Evolutionary conservation across 92 coral and sea anemone species (phyloP), one percentile per base, ranked within the genome.

Genomic region (Epizoanthus stellaris): DNA sequence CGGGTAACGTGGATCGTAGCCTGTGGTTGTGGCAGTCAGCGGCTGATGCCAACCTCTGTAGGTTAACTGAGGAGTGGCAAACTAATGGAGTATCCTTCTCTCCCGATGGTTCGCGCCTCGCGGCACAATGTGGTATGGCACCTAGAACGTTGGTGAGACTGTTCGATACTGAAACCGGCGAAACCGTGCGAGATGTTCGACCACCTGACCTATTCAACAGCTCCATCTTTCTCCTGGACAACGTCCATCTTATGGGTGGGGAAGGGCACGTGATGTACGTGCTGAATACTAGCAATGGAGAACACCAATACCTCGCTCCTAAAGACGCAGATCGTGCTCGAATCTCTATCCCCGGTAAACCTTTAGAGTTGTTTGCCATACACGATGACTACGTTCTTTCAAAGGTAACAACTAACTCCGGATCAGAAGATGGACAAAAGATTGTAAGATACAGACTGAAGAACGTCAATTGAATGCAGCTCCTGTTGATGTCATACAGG

Each of bases 241-340:
- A 63, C 1, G 3, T 0, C 68, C 1, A 15, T 62, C 67, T 62
- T 62, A 19, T 62, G 25, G 67, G 67, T 5, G 67, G 67, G 7
- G 67, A 62, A 62, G 67, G 25, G 13, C 11, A 10, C 9, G 20
- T 62, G 67, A 4, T 62, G 67, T 62, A 62, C 67, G 67, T 62
- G 6, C 34, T 62, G 67, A 62, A 62, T 25, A 19, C 30, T 62
- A 62, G 34, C 67, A 62, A 20, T 10, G 67, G 67, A 6, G 34
- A 62, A 62, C 67, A 62, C 67, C 67, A 62, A 25, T 62, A 62
- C 34, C 8, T 62, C 23, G 67, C 34, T 62, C 67, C 67, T 62
- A 62, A 62, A 62, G 67, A 62, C 16, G 16, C 9, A 62, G 67
- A 62, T 19, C 67, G 67, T 25, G 10, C 20, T 62, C 67, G 23